A percentile compares a stretch with the other conserved stretches of the same genome.
Evolutionary conservation across 2,888 invertebrate species (phyloP).

Genomic region (Leucophenga montana): DNA sequence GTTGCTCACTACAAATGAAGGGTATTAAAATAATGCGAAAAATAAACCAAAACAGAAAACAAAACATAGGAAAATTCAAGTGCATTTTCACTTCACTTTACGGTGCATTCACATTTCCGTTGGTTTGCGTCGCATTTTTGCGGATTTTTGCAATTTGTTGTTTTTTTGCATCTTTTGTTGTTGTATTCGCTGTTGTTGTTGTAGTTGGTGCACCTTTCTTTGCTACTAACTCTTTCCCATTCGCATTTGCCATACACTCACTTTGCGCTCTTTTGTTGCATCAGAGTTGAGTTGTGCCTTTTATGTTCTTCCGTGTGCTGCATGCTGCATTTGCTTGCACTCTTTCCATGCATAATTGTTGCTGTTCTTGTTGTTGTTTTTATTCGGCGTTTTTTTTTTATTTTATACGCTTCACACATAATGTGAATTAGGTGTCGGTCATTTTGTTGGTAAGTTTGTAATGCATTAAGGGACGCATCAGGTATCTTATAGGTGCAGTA

Average conservation of each 20-base stretch:
- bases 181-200: conserved; percentile 43
- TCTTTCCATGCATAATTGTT: conserved; percentile 5
- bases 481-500: too few species aligned
- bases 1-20: conserved; percentile 40
- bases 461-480: neutral
- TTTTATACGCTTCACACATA: neutral
- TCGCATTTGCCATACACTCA: conserved; percentile 16
- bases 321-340: too few species aligned
- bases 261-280: neutral
- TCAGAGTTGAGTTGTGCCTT: neutral
- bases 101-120: conserved; percentile 67
- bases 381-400: neutral
- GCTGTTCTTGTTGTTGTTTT: neutral
- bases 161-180: conserved; percentile 43
- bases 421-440: too few species aligned
- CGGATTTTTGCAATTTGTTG: conserved; percentile 54
- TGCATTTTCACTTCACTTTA: conserved; percentile 67
- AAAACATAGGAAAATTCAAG: conserved; percentile 61
- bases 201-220: conserved; percentile 28
- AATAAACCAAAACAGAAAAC: conserved; percentile 48
- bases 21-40: conserved; percentile 36
- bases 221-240: conserved; percentile 43
- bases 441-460: neutral
- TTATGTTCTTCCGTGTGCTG: neutral
- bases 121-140: conserved; percentile 55